Evolutionary conservation across 2,888 invertebrate genomes (phyloP).

Genomic region (Nephrocerus scutellatus): DNA sequence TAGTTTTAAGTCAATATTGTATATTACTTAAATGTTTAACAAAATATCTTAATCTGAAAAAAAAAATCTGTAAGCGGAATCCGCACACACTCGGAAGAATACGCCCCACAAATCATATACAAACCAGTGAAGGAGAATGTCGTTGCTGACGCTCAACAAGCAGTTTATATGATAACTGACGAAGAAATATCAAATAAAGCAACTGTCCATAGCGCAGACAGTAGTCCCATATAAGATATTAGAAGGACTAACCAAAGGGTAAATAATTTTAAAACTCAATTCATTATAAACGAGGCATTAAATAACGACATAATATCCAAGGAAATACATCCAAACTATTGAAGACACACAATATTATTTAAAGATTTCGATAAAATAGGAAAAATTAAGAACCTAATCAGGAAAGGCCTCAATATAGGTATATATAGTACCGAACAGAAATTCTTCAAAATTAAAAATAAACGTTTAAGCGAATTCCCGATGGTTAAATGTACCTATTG

Average conservation of each 20-base stretch:
- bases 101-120: conserved; percentile 3
- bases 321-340: conserved; percentile 3
- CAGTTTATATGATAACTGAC: conserved; percentile 4
- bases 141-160: conserved; percentile 3
- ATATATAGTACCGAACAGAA: conserved; percentile 4
- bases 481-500: too few species aligned
- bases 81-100: conserved; percentile 2
- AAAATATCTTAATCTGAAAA: too few species aligned
- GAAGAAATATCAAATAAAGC: conserved; percentile 2
- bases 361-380: conserved; percentile 5
- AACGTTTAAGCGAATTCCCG: conserved; percentile 3
- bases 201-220: conserved; percentile 6
- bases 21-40: too few species aligned
- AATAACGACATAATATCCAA: conserved; percentile 4
- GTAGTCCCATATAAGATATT: background rate
- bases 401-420: background rate
- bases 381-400: conserved; percentile 5
- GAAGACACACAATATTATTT: conserved; percentile 7
- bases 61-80: too few species aligned
- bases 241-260: conserved; percentile 5
- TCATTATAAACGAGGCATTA: conserved; percentile 1
- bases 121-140: too few species aligned
- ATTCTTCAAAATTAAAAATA: conserved; percentile 5
- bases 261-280: conserved; percentile 4
- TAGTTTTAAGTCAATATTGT: too few species aligned